Evolutionary conservation across 2,113 vertebrate species (phyloP).

Genomic region (Atlantisia rogersi): DNA sequence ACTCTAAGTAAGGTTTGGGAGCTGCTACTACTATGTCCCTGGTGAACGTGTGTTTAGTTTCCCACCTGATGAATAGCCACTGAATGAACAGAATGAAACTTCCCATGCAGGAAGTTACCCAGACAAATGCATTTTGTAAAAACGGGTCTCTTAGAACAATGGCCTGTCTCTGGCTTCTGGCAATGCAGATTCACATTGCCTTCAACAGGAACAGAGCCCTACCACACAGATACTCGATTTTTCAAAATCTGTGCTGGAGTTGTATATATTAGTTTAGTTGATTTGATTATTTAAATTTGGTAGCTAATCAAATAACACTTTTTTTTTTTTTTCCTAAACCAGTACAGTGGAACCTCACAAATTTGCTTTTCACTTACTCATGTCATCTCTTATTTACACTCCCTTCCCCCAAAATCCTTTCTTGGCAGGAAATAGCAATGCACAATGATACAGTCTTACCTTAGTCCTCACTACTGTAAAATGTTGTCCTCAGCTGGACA

Average conservation of each 20-base stretch:
- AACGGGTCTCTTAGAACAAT: background rate
- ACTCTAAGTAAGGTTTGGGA: background rate
- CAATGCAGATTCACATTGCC: background rate
- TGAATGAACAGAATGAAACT: background rate
- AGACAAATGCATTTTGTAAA: background rate
- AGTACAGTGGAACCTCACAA: background rate
- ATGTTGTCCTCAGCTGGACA: background rate
- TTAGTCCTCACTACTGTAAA: background rate
- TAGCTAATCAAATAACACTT: slow-evolving; percentile 46
- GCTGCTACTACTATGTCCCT: background rate
- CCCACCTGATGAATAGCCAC: background rate
- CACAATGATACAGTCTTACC: background rate
- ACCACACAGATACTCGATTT: background rate
- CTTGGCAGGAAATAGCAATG: background rate
- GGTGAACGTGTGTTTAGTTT: background rate
- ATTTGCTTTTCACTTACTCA: background rate
- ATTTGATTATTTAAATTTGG: slow-evolving; percentile 53
- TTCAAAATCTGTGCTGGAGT: background rate
- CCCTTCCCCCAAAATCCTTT: background rate
- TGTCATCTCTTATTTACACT: background rate
- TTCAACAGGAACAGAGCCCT: background rate
- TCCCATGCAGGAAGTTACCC: background rate
- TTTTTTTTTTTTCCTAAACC: background rate
- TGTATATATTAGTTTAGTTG: slow-evolving; percentile 40
- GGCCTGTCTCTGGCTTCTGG: slow-evolving; percentile 8